Evolutionary conservation across 2,888 invertebrate species (phyloP), one percentile per base, ranked within the genome.

Genomic region (Esperia sulphurella): DNA sequence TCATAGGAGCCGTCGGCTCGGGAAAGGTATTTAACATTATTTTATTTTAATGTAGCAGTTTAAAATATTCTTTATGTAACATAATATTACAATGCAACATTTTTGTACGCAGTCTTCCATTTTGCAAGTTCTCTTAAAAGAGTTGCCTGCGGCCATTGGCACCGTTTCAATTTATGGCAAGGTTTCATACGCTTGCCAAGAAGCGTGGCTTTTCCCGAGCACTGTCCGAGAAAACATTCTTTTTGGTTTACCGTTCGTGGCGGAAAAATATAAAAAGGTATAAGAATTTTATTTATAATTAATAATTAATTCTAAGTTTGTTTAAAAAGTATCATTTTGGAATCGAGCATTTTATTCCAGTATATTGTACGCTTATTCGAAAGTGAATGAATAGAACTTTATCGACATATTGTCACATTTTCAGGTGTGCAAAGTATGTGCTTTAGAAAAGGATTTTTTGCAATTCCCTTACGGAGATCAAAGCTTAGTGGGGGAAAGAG

Each of bases 191-290:
- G 95, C 95, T 0, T 91, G 94, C 57, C 96, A 97, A 79, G 95
- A 97, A 71, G 92, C 97, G 7, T 97, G 97, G 97, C 92, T 95
- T 0, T 95, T 95, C 71, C 93, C 93, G 0, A 92, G 92, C 12
- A 93, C 95, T 0, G 91, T 97, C 0, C 87, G 95, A 44, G 95
- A 96, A 68, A 97, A 97, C 79, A 96, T 97, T 62, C 75, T 95
- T n/a, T 97, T 97, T 75, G 97, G 97, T 0, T 80, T 91, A 56
- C 83, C 91, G 0, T 94, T 88, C 67, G 91, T 93, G 52, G 84
- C 91, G 44, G 87, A 87, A 47, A 90, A 92, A 65, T 94, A 94
- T 59, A 84, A 77, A 60, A 71, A 55, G 71, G 88, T 87, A 75
- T 10, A 2, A 2, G 10, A 9, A 31, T 31, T 31, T 21, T 21